Conservation (phyloP, 2,888 invertebrate genomes). For the Lepidocyrtinus sp. region DNA sequence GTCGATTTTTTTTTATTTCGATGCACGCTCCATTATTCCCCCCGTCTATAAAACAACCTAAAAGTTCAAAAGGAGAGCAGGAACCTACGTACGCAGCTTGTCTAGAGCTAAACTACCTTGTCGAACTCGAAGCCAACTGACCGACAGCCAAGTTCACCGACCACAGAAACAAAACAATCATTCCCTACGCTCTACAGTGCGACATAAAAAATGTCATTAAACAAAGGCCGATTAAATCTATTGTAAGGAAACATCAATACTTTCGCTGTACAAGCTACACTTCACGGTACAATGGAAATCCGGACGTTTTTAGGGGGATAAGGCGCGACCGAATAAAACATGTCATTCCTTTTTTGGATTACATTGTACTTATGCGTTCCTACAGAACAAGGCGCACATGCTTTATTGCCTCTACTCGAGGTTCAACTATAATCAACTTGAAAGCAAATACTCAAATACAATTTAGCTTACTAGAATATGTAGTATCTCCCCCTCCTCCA, state of each 20-base stretch:
- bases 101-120: no score
- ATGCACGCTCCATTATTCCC: neutral
- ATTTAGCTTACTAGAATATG: no score
- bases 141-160: constrained; percentile 9
- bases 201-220: constrained; percentile 2
- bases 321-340: neutral
- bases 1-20: neutral
- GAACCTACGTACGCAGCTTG: constrained; percentile 39
- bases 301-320: neutral
- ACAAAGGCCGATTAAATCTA: neutral
- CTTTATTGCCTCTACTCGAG: no score
- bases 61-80: constrained; percentile 28
- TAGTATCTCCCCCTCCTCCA: neutral
- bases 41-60: neutral
- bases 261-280: no score
- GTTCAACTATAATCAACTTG: no score
- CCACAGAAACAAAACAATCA: neutral
- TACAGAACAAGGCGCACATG: no score
- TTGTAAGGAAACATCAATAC: constrained; percentile 38
- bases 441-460: no score
- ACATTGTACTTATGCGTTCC: no score
- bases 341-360: neutral
- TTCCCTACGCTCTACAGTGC: neutral
- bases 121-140: constrained; percentile 6
- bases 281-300: no score